Conservation (phyloP, 1,140 invertebrate genomes). For the Euura lappo region DNA sequence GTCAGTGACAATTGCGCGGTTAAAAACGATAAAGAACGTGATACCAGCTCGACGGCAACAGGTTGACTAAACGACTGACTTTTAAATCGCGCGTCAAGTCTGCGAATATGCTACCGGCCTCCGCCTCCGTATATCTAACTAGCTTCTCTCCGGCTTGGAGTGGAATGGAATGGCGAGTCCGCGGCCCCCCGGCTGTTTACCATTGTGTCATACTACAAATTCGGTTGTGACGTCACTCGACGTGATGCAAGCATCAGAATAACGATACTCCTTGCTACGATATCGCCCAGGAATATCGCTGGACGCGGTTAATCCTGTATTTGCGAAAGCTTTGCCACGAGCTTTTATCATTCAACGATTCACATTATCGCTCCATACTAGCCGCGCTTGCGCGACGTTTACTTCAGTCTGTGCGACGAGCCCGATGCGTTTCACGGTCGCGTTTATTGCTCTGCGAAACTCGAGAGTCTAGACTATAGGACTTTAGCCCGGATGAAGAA, state of each 20-base stretch:
- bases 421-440: background rate
- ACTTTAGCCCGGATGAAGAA: too few relatives aligned
- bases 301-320: too few relatives aligned
- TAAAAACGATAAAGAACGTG: background rate
- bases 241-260: slow-evolving; percentile 13
- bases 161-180: slow-evolving; percentile 11
- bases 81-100: background rate
- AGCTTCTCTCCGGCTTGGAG: background rate
- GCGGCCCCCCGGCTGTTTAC: slow-evolving; percentile 23
- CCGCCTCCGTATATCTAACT: background rate
- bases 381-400: background rate
- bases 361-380: background rate
- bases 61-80: slow-evolving; percentile 4
- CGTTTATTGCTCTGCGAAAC: background rate
- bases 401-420: background rate
- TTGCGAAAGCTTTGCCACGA: too few relatives aligned
- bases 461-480: too few relatives aligned
- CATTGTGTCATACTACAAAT: slow-evolving; percentile 43
- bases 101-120: slow-evolving; percentile 4
- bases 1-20: background rate
- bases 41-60: slow-evolving; percentile 6
- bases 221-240: slow-evolving; percentile 40
- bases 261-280: too few relatives aligned
- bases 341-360: background rate
- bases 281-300: too few relatives aligned